Conservation (phyloP, 2,113 vertebrate species). For the Ibidorhyncha struthersii region DNA sequence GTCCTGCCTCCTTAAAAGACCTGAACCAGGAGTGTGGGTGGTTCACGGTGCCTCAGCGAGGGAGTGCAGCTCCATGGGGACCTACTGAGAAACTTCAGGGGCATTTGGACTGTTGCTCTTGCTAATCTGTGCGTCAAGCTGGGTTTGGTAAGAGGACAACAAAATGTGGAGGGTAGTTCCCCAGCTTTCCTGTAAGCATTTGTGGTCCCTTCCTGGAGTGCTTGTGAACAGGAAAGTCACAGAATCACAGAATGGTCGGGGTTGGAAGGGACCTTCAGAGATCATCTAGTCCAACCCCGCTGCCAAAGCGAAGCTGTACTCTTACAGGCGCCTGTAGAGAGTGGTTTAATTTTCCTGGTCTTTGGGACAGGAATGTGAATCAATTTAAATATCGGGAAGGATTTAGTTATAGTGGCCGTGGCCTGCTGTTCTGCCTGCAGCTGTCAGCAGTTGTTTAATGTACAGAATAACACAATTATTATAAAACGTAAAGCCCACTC, state of each 20-base stretch:
- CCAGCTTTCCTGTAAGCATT: background rate
- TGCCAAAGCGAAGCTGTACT: background rate
- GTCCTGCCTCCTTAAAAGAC: background rate
- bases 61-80: background rate
- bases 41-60: background rate
- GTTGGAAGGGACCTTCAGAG: no score
- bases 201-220: background rate
- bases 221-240: background rate
- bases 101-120: background rate
- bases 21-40: background rate
- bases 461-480: background rate
- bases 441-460: background rate
- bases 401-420: background rate
- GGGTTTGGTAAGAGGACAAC: background rate
- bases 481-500: background rate
- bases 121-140: background rate
- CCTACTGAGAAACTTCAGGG: background rate
- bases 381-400: background rate
- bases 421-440: background rate
- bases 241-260: no score
- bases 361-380: background rate
- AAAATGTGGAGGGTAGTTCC: background rate
- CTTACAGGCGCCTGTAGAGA: background rate
- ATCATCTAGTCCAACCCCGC: no score
- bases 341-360: background rate